Conservation (phyloP, 2,113 vertebrate species). For the Hoplias malabaricus region DNA sequence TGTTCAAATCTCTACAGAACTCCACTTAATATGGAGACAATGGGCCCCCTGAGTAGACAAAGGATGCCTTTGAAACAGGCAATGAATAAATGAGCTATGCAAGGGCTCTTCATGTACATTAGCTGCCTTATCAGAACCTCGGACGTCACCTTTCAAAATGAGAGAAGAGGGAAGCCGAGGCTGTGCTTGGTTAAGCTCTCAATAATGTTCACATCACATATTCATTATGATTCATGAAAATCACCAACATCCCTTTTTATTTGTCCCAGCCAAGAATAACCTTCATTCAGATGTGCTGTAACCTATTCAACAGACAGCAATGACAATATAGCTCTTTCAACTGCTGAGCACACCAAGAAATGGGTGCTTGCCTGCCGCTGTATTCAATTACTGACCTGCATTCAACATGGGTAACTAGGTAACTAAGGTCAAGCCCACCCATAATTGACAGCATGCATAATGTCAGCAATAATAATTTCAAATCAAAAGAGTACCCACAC, state of each 20-base stretch:
- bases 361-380: slow-evolving; percentile 26
- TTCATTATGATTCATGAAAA: slow-evolving; percentile 56
- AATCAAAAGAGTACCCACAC: slow-evolving; percentile 19
- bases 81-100: slow-evolving; percentile 54
- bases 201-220: slow-evolving; percentile 46
- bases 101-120: slow-evolving; percentile 55
- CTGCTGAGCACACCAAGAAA: slow-evolving; percentile 32
- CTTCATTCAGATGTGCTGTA: slow-evolving; percentile 45
- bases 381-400: slow-evolving; percentile 57
- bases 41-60: slow-evolving; percentile 58
- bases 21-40: slow-evolving; percentile 78
- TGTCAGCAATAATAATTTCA: slow-evolving; percentile 49
- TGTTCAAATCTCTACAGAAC: slow-evolving; percentile 69
- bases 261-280: slow-evolving; percentile 49
- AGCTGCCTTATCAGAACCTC: slow-evolving; percentile 56
- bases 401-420: slow-evolving; percentile 53
- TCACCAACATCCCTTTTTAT: slow-evolving; percentile 49
- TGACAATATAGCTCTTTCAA: slow-evolving; percentile 45
- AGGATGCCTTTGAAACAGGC: slow-evolving; percentile 63
- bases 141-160: slow-evolving; percentile 61
- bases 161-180: slow-evolving; percentile 38
- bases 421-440: slow-evolving; percentile 46
- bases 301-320: slow-evolving; percentile 49
- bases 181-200: slow-evolving; percentile 46
- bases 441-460: slow-evolving; percentile 58